These are phyloP conservation scores for Mobula hypostoma DNA, from an alignment of 2,113 vertebrate genomes.

Conservation along the genomic window DNA sequence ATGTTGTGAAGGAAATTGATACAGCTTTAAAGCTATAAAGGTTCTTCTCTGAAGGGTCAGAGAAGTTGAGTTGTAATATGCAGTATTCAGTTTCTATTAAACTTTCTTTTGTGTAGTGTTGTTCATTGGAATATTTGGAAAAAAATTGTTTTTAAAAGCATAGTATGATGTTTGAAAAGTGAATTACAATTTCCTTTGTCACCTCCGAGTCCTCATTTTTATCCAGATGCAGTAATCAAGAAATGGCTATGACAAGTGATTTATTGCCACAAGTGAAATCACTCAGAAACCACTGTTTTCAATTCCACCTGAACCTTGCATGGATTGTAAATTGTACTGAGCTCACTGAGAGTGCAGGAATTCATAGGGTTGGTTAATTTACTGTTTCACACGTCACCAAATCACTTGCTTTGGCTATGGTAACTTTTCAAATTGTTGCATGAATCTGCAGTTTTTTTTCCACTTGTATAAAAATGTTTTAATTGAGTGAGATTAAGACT, in stretches of 20 bases:
- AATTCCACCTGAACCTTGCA: neutral
- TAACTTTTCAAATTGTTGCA: neutral
- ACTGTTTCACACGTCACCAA: neutral
- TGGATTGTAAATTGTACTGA: neutral
- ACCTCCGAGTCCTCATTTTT: neutral
- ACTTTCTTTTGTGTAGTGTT: neutral
- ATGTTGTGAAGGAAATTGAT: neutral
- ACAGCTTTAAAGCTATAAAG: neutral
- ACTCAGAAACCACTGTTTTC: neutral
- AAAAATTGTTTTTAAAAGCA: neutral
- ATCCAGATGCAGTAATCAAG: neutral
- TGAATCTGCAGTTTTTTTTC: neutral
- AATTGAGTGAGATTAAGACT: neutral
- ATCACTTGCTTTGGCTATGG: slow-evolving; percentile 14
- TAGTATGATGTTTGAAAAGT: slow-evolving; percentile 2
- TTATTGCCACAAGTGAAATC: neutral
- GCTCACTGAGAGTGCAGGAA: neutral
- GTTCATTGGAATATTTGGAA: neutral
- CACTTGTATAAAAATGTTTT: neutral
- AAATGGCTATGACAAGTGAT: neutral
- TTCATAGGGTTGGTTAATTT: neutral
- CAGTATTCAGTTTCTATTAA: neutral
- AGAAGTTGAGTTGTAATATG: neutral
- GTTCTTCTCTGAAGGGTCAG: neutral
- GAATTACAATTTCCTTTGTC: neutral